Conservation (phyloP, 2,888 invertebrate species). For the Agrotis clavis region DNA sequence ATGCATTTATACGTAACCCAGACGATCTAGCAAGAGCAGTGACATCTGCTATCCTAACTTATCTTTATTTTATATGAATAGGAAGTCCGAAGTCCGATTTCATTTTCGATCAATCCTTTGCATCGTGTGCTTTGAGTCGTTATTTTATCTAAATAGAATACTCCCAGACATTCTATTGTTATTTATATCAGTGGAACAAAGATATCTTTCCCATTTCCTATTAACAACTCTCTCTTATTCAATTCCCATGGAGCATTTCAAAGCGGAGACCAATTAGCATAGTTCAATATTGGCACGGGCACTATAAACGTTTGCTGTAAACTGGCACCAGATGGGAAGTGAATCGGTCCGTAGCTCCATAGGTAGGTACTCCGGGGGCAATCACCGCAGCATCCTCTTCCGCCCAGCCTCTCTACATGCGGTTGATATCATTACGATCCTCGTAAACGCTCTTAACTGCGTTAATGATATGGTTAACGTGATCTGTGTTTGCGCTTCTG, state of each 20-base stretch:
- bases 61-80: neutral
- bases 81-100: neutral
- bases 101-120: neutral
- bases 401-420: slow-evolving; percentile 71
- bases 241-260: slow-evolving; percentile 29
- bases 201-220: neutral
- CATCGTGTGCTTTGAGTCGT: neutral
- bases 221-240: slow-evolving; percentile 11
- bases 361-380: slow-evolving; percentile 70
- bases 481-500: slow-evolving; percentile 17
- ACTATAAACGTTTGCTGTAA: slow-evolving; percentile 49
- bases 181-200: neutral
- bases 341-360: slow-evolving; percentile 51
- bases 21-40: neutral
- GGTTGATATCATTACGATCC: slow-evolving; percentile 48
- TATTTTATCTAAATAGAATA: neutral
- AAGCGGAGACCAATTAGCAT: slow-evolving; percentile 46
- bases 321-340: slow-evolving; percentile 68
- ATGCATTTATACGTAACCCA: neutral
- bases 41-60: neutral
- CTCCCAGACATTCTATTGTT: neutral
- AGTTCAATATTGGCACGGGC: slow-evolving; percentile 45
- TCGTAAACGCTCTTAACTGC: slow-evolving; percentile 42
- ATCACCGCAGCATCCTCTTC: slow-evolving; percentile 84
- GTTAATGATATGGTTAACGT: slow-evolving; percentile 26